A percentile compares a stretch with the other conserved stretches of the same genome.
phyloP scores from a whole-genome alignment of 1,140 invertebrate genomes.

The Ceratoteleas bidentatus region DNA sequence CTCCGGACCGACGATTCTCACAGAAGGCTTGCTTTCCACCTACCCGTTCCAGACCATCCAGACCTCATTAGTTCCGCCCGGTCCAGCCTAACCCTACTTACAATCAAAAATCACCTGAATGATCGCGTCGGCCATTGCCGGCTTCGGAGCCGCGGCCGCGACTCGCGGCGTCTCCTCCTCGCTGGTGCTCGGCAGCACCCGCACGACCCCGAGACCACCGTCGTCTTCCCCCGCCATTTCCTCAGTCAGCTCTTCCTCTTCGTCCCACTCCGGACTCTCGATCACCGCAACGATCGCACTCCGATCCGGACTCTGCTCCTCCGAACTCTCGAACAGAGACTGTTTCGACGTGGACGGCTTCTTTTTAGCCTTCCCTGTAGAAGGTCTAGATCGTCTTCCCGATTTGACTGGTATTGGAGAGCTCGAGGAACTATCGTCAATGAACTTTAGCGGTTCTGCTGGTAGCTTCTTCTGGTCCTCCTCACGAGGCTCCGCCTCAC shows the following conservation, averaged over 20 bases:
- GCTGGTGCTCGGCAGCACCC: constrained; percentile 76
- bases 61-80: constrained; percentile 46
- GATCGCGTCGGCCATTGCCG: constrained; percentile 68
- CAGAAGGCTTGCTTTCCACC: constrained; percentile 66
- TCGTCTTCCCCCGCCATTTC: constrained; percentile 74
- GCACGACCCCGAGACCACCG: constrained; percentile 72
- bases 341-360: constrained; percentile 58
- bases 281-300: constrained; percentile 79
- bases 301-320: constrained; percentile 75
- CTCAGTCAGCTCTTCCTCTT: constrained; percentile 75
- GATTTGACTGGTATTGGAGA: constrained; percentile 68
- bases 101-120: constrained; percentile 72
- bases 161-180: constrained; percentile 74
- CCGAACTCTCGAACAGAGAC: constrained; percentile 73
- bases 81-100: constrained; percentile 41
- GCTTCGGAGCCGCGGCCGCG: constrained; percentile 32
- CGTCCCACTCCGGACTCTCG: constrained; percentile 78
- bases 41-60: constrained; percentile 58
- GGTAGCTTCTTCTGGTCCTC: neutral
- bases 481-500: constrained; percentile 10
- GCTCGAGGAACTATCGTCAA: constrained; percentile 74
- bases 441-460: constrained; percentile 51
- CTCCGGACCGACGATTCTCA: constrained; percentile 65
- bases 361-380: constrained; percentile 68
- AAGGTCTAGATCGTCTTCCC: constrained; percentile 69